Base-by-base conservation (phyloP, 2,113 vertebrate genomes). In the Erythrolamprus reginae region DNA sequence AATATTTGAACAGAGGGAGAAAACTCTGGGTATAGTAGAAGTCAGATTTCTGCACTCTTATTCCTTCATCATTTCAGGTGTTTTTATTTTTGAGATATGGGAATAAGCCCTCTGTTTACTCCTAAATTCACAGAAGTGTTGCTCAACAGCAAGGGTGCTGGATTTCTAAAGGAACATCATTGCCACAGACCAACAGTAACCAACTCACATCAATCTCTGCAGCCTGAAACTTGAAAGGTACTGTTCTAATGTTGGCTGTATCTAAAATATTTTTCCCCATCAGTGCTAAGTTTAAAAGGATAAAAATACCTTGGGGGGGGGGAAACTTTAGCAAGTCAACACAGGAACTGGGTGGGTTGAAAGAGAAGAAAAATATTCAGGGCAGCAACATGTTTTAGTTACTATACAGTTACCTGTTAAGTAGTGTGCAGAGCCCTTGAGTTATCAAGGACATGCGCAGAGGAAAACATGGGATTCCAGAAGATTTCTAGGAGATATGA, bases 111-210 rank as follows among this genome's bases (percentile, higher is more conserved):
- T 58, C 5, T 24, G 7, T 85, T 51, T 47, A 12, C 42, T 53
- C 33, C 10, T 47, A 15, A 4, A 38, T 5, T 15, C 52, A 84
- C 9, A 9, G 17, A 84, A 55, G n/a, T 45, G 38, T 45, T 90
- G 83, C 1, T 70, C 23, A 70, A 48, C 77, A 47, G 33, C 12
- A 24, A 42, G 21, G 1, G 15, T 50, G 23, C 45, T 90, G n/a
- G n/a, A 24, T 61, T 89, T 94, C 87, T 82, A 45, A 94, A 89
- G 33, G 61, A 89, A 9, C 24, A 90, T 38, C 8, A 3, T 47
- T 8, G 47, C 90, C 86, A 90, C 88, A 45, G 12, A 89, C 6
- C 61, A 88, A 85, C 84, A 82, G 84, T 89, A 91, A 94, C 91
- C 58, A 88, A 10, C 21, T 24, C 45, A 83, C 19, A 45, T 83